These are phyloP conservation scores for Napeogenes inachia DNA, from an alignment of 2,888 invertebrate genomes.

Conservation along the genomic window DNA sequence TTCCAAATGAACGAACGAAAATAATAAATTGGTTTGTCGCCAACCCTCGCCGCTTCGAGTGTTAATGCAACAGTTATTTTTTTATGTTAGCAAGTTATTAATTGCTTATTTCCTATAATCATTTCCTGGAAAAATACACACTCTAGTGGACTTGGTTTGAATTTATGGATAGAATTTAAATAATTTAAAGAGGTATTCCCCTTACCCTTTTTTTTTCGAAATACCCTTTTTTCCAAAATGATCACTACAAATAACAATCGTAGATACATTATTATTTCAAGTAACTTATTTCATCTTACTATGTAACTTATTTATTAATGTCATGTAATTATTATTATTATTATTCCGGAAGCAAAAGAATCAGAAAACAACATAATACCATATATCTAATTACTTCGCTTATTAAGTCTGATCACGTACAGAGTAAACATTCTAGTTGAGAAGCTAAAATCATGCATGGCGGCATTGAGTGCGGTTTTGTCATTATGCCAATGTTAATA, in stretches of 20 bases:
- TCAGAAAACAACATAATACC: not conserved
- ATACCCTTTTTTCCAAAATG: no score
- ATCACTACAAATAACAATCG: no score
- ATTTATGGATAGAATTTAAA: not conserved
- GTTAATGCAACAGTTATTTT: slow-evolving; percentile 28
- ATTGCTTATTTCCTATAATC: not conserved
- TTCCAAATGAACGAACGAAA: slow-evolving; percentile 72
- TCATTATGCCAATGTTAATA: slow-evolving; percentile 70
- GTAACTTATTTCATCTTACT: not conserved
- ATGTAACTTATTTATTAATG: not conserved
- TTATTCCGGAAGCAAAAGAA: not conserved
- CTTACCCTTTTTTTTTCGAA: no score
- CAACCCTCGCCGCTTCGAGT: slow-evolving; percentile 39
- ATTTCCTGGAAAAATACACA: not conserved
- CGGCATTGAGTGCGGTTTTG: slow-evolving; percentile 66
- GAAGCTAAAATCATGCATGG: slow-evolving; percentile 44
- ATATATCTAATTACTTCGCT: slow-evolving; percentile 19
- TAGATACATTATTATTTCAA: no score
- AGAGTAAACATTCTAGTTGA: slow-evolving; percentile 29
- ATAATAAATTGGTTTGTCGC: slow-evolving; percentile 70
- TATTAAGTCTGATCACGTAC: slow-evolving; percentile 24
- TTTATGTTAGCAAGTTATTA: slow-evolving; percentile 22
- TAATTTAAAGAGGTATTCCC: not conserved
- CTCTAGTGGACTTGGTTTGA: not conserved
- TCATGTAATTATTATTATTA: no score